Evolutionary conservation across 2,797 vertebrate genomes (phyloP), one percentile per base, ranked within the genome.

Genomic region (Arrhamphus sclerolepis): DNA sequence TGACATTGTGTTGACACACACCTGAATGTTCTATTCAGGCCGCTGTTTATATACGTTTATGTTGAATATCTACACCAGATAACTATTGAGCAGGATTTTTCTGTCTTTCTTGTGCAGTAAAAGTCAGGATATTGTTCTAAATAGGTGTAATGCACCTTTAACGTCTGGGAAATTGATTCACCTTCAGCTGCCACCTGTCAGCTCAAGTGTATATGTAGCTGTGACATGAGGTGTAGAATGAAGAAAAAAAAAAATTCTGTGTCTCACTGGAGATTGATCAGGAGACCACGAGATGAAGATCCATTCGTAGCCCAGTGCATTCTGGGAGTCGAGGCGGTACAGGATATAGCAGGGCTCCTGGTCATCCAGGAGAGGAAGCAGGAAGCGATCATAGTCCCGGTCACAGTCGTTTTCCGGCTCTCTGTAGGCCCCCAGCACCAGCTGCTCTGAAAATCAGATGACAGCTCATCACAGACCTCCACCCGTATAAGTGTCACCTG

Each of bases 281-380:
- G 98, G 98, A 28, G 97, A 99, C 98, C 98, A 99, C 34, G 97
- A 97, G 46, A 99, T 93, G 89, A 98, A 99, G 82, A 99, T 89
- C 98, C 98, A 99, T 89, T 99, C 97, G 0, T 93, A 97, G 59
- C 98, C 98, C 90, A 94, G 95, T 50, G 97, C 95, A 8, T 99
- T 99, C 89, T 96, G 94, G 52, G 96, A 95, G 89, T 99, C 98
- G 8, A 99, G 94, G 64, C 98, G 96, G 87, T 97, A 99, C 8
- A 99, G 93, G 83, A 99, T 66, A 48, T 99, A 99, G 87, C 97
- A 98, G 0, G 98, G 98, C 83, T 98, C 94, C 79, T 93, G 93
- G 47, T 94, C 92, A 0, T 97, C 94, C 78, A 99, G 92, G 56
- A 98, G 89, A 1, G 97, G 96, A 80, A 98, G 93, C 84, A 99